These are phyloP conservation scores for Daubentonia madagascariensis DNA, from an alignment of 2,113 vertebrate species.

Conservation along the genomic window DNA sequence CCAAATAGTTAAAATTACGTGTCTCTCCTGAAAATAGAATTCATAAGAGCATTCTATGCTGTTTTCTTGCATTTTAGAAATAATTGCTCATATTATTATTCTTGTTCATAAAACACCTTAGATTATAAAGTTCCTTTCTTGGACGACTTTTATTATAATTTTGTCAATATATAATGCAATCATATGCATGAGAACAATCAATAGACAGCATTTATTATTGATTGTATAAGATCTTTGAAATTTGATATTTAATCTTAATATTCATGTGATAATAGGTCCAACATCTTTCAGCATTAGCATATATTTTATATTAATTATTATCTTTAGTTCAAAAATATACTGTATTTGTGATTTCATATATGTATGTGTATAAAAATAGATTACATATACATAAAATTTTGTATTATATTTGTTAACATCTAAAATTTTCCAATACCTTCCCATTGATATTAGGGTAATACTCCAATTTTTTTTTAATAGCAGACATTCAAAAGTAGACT, in stretches of 20 bases:
- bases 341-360: neutral
- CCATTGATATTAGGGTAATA: neutral
- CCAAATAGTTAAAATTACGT: neutral
- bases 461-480: neutral
- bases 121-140: neutral
- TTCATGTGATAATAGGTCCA: neutral
- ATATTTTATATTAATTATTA: neutral
- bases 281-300: neutral
- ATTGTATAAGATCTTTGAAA: neutral
- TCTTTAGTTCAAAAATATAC: neutral
- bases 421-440: neutral
- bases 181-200: neutral
- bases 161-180: neutral
- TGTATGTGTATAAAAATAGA: neutral
- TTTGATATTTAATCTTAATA: neutral
- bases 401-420: neutral
- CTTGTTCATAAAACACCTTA: neutral
- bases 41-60: neutral
- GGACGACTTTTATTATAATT: neutral
- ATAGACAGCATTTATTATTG: neutral
- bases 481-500: neutral
- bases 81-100: neutral
- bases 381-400: neutral
- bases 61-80: neutral
- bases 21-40: neutral